Base-by-base conservation (phyloP, 1,140 invertebrate species). In the Papilio aristodemus region DNA sequence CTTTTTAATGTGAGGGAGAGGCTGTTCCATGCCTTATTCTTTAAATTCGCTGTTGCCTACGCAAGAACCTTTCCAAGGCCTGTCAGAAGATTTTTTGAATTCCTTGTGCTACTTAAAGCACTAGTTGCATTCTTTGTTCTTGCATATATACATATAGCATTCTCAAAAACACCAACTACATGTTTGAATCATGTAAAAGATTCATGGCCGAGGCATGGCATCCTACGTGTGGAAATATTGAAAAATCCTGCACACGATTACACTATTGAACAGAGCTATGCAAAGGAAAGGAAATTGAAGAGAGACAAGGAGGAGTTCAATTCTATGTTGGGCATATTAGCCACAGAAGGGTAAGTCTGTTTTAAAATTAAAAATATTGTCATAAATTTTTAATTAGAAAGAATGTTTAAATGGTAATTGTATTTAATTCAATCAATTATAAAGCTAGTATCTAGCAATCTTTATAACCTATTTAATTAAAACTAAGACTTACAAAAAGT, bases 11-110 rank as follows among this genome's bases (percentile, higher is more conserved):
- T 98, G 67, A 92, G 98, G 79, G 97, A 99, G 83, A 94, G 98
- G 74, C 92, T 99, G n/a, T 99, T 99, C 85, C 97, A 99, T 91
- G 97, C 97, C 27, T 92, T 99, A 71, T 99, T 99, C 87, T 97
- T 98, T 80, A 96, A 97, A 85, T 94, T 96, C 75, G 96, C 98
- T 13, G 90, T 99, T 78, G 94, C 95, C 38, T 99, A 99, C 92
- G 97, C 97, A 13, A 93, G 96, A 81, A 95, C 95, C 68, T 96
- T 99, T 92, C 97, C 98, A 54, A 95, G 95, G 81, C 94, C 96
- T 64, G 92, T 98, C 27, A 93, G 98, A 84, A 93, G 97, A 85
- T 94, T 97, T 76, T 94, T 99, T 81, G 98, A 99, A 92, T 98
- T 97, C 92, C 92, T 97, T 69, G 93, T 98, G 73, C 93, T 99